Percentiles rank a stretch among this genome's conserved stretches.
Evolutionary conservation across 1,140 invertebrate genomes (phyloP).

Genomic region (Anastrepha obliqua): DNA sequence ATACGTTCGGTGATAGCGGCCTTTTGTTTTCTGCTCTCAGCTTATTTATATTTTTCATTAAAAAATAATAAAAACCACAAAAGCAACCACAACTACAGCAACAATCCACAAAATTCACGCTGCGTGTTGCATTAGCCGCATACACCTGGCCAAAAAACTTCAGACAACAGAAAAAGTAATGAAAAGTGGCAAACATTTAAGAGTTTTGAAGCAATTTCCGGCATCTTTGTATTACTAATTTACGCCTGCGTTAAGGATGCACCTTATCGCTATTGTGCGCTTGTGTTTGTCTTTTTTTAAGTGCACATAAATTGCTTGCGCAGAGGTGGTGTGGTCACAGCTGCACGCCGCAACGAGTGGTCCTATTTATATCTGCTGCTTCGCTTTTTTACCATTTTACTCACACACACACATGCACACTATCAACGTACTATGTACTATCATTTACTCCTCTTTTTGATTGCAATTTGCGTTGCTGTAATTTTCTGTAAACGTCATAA

Average conservation of each 20-base stretch:
- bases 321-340: background rate
- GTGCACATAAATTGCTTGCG: too few species aligned
- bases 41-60: too few species aligned
- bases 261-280: background rate
- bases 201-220: constrained; percentile 34
- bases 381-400: background rate
- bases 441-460: background rate
- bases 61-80: too few species aligned
- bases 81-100: too few species aligned
- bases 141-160: background rate
- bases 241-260: background rate
- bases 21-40: background rate
- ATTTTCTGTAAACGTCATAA: constrained; percentile 2
- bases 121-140: too few species aligned
- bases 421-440: background rate
- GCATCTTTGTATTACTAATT: background rate
- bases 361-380: background rate
- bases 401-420: background rate
- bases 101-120: too few species aligned
- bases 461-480: background rate
- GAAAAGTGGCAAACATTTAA: background rate
- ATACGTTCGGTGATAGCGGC: background rate
- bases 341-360: background rate
- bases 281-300: background rate
- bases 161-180: background rate